Evolutionary conservation across 2,888 invertebrate genomes (phyloP).

Genomic region (Spatulosminthurus flaviceps): DNA sequence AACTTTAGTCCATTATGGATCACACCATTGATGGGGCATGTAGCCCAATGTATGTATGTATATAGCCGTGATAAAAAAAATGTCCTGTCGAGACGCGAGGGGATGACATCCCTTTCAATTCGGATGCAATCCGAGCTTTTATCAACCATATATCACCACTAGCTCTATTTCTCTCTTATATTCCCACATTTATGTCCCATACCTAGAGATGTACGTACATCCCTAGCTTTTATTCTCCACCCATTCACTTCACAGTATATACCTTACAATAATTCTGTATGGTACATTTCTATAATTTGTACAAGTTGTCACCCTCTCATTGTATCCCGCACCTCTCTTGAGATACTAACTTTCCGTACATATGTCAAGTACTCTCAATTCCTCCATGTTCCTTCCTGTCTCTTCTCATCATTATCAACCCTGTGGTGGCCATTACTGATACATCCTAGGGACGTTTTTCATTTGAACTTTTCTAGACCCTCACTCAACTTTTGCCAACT

Average conservation of each 20-base stretch:
- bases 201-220: background rate
- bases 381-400: conserved; percentile 21
- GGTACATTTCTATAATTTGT: background rate
- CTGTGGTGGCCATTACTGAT: conserved; percentile 10
- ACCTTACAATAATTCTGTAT: background rate
- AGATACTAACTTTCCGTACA: background rate
- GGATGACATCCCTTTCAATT: conserved; percentile 31
- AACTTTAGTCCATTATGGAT: conserved; percentile 32
- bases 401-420: conserved; percentile 13
- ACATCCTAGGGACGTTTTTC: conserved; percentile 7
- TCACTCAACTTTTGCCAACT: conserved; percentile 18
- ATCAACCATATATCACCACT: background rate
- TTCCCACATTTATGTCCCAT: no score
- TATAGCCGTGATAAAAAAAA: no score
- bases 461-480: background rate
- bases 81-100: conserved; percentile 19
- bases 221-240: conserved; percentile 19
- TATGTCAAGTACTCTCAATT: background rate
- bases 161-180: background rate
- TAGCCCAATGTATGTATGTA: background rate
- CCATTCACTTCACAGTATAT: background rate
- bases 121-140: conserved; percentile 6
- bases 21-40: conserved; percentile 15
- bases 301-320: background rate
- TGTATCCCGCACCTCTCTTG: background rate